Evolutionary conservation across 2,888 invertebrate species (phyloP).

Genomic region (Pristionchus japonicus): DNA sequence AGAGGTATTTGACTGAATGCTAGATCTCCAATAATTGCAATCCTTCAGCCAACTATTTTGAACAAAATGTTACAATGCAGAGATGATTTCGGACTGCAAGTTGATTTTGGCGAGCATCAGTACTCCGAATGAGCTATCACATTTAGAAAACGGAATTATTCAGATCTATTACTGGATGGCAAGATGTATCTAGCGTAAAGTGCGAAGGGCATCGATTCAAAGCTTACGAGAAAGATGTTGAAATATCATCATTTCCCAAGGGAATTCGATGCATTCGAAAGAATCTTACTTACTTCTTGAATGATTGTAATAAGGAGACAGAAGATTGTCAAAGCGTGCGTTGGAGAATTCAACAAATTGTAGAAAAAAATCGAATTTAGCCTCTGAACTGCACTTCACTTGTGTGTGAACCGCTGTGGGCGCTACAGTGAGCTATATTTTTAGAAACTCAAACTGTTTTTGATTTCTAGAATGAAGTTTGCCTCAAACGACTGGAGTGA

Average conservation of each 20-base stretch:
- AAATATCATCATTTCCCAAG: neutral
- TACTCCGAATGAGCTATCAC: too few species aligned
- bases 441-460: neutral
- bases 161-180: neutral
- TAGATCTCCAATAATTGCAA: neutral
- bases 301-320: neutral
- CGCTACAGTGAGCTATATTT: neutral
- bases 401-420: neutral
- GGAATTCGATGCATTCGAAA: conserved; percentile 2
- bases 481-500: neutral
- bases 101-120: neutral
- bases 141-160: neutral
- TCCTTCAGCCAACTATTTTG: neutral
- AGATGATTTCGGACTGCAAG: neutral
- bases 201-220: neutral
- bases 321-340: neutral
- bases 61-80: neutral
- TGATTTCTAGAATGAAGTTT: neutral
- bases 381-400: neutral
- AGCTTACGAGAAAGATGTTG: neutral
- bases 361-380: neutral
- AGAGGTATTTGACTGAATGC: neutral
- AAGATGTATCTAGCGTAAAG: neutral
- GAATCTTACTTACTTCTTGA: neutral
- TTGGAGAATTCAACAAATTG: neutral